These are phyloP conservation scores for Pelodiscus sinensis DNA, from an alignment of 2,113 vertebrate genomes.

Conservation along the genomic window DNA sequence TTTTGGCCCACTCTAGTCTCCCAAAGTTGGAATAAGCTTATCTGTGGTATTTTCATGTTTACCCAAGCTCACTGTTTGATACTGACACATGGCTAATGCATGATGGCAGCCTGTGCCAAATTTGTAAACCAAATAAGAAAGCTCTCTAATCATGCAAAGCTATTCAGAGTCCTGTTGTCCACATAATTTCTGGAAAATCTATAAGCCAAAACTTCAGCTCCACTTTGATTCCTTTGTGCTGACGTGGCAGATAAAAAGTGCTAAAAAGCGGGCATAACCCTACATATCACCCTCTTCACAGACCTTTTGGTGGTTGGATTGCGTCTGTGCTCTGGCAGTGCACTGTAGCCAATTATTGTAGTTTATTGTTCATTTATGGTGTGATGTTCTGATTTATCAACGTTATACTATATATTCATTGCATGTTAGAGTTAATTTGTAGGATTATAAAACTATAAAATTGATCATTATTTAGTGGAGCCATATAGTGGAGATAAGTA, in stretches of 20 bases:
- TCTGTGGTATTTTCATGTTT: conserved; percentile 48
- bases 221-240: not conserved
- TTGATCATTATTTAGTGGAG: too few species aligned
- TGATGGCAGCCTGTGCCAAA: not conserved
- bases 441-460: too few species aligned
- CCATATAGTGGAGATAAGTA: too few species aligned
- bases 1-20: not conserved
- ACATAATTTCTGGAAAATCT: not conserved
- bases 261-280: not conserved
- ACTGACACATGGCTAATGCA: not conserved
- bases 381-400: too few species aligned
- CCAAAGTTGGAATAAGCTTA: conserved; percentile 12
- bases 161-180: conserved; percentile 16
- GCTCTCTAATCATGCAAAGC: not conserved
- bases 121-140: conserved; percentile 18
- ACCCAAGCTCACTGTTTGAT: conserved; percentile 40
- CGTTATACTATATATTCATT: too few species aligned
- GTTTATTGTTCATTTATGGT: too few species aligned
- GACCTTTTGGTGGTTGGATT: not conserved
- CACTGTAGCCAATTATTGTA: too few species aligned
- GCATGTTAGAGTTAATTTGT: too few species aligned
- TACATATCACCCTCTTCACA: not conserved
- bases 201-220: not conserved
- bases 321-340: not conserved
- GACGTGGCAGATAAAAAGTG: not conserved